A percentile compares a stretch with the other conserved stretches of the same genome.
Evolutionary conservation across 2,797 vertebrate genomes (phyloP).

Genomic region (Ataeniobius toweri): DNA sequence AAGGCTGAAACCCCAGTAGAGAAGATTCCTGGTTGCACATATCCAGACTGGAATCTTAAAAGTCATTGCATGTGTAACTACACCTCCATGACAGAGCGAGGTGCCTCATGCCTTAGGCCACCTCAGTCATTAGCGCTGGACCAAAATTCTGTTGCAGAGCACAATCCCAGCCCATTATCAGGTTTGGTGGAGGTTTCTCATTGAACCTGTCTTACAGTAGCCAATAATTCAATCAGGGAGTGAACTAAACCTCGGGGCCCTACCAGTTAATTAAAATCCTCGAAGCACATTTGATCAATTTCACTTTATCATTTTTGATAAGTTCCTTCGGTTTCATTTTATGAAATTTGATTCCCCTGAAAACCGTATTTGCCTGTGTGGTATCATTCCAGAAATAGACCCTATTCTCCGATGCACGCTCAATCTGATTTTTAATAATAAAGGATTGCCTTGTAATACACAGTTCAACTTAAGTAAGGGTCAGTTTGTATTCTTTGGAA

Average conservation of each 20-base stretch:
- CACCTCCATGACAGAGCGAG: conserved; percentile 40
- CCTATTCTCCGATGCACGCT: conserved; percentile 62
- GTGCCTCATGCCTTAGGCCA: conserved; percentile 19
- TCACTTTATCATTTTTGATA: conserved; percentile 70
- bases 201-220: conserved; percentile 48
- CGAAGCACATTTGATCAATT: conserved; percentile 64
- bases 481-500: not conserved
- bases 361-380: conserved; percentile 61
- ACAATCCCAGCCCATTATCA: conserved; percentile 40
- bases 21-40: conserved; percentile 24
- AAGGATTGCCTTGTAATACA: conserved; percentile 61
- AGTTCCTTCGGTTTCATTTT: conserved; percentile 61
- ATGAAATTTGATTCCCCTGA: conserved; percentile 61
- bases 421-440: conserved; percentile 71
- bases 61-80: conserved; percentile 48
- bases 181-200: conserved; percentile 50
- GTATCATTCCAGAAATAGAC: conserved; percentile 69
- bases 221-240: conserved; percentile 57
- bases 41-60: conserved; percentile 15
- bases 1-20: conserved; percentile 45
- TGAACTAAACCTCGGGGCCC: conserved; percentile 51
- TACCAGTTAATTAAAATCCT: conserved; percentile 71
- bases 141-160: conserved; percentile 38
- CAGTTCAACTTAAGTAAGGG: not conserved
- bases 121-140: conserved; percentile 34